Evolutionary conservation across 2,113 vertebrate species (phyloP).

Genomic region (Mus pahari): DNA sequence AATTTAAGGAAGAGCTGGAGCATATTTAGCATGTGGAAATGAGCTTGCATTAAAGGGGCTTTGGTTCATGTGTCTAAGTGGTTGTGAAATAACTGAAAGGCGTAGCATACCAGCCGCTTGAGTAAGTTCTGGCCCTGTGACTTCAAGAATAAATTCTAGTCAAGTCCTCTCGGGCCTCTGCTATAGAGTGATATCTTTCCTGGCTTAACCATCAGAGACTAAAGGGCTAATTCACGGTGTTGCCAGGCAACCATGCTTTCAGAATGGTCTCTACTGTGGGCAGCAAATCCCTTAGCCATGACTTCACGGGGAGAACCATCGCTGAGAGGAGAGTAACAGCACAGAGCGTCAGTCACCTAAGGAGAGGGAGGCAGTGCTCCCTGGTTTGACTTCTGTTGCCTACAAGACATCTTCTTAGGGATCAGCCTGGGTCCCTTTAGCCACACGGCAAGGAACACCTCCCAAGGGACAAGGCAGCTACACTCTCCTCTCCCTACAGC

Average conservation of each 20-base stretch:
- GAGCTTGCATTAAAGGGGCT: slow-evolving; percentile 66
- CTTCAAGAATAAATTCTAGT: slow-evolving; percentile 27
- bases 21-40: slow-evolving; percentile 77
- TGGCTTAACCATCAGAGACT: slow-evolving; percentile 37
- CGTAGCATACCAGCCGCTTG: slow-evolving; percentile 29
- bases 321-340: not conserved
- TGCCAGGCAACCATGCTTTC: slow-evolving; percentile 48
- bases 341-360: not conserved
- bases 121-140: not conserved
- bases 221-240: not conserved
- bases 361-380: not conserved
- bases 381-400: not conserved
- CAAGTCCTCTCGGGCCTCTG: not conserved
- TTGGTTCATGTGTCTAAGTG: not conserved
- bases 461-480: not conserved
- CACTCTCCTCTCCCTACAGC: not conserved
- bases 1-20: slow-evolving; percentile 68
- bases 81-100: slow-evolving; percentile 74
- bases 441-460: not conserved
- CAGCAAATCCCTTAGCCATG: not conserved
- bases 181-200: not conserved
- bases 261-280: not conserved
- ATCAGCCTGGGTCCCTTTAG: not conserved
- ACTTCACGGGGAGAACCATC: not conserved
- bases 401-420: not conserved